Evolutionary conservation across 2,113 vertebrate species (phyloP).

Genomic region (Condylura cristata): DNA sequence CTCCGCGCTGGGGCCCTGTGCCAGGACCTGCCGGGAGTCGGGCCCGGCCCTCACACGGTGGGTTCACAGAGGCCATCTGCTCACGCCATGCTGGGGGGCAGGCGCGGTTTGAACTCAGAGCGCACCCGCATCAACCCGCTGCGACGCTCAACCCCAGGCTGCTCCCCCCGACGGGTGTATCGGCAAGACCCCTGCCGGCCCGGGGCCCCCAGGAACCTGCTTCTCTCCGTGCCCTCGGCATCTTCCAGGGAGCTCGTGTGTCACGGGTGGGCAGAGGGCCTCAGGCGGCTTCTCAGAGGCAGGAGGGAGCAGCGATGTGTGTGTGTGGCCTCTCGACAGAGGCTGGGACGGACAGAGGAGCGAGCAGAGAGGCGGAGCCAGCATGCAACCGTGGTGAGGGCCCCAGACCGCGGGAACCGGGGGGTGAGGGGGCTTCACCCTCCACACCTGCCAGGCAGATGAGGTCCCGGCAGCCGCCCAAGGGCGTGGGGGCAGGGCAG

Average conservation of each 20-base stretch:
- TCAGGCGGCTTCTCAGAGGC: no score
- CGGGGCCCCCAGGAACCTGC: no score
- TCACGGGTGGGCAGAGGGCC: no score
- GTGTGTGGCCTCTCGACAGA: background rate
- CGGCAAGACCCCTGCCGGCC: no score
- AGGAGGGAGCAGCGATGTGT: background rate
- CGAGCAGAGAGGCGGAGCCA: background rate
- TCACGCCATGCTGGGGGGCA: background rate
- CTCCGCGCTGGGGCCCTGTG: accelerated
- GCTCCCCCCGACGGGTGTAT: no score
- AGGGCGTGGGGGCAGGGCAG: background rate
- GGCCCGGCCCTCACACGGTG: background rate
- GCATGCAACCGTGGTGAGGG: background rate
- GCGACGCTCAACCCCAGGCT: no score
- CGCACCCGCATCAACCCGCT: background rate
- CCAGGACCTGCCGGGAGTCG: no score
- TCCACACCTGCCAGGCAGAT: background rate
- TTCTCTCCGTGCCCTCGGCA: no score
- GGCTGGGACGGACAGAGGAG: no score
- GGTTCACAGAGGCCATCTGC: background rate
- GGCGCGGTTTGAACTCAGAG: background rate
- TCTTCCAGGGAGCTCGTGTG: no score
- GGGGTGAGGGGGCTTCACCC: background rate
- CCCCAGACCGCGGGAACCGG: background rate
- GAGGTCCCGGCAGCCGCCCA: background rate